Conservation (phyloP, 2,113 vertebrate genomes). For the Penelope pileata region DNA sequence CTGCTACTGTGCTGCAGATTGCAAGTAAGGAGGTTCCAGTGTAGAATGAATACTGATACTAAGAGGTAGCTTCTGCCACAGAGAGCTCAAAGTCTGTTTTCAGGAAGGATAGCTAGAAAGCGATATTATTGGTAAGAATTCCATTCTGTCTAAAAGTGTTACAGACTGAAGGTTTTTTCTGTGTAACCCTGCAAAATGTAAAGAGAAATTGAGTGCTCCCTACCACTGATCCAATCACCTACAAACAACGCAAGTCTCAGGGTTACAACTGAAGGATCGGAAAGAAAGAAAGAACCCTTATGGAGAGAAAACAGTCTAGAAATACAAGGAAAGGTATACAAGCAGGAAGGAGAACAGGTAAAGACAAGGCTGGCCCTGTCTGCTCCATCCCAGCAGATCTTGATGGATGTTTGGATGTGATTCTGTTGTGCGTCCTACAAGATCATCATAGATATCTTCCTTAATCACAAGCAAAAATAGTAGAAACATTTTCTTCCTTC, state of each 20-base stretch:
- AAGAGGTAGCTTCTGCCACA: neutral
- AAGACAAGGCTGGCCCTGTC: accelerated
- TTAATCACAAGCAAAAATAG: neutral
- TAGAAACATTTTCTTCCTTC: neutral
- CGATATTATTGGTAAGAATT: neutral
- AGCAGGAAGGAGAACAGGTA: neutral
- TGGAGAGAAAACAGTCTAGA: neutral
- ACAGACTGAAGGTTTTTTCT: neutral
- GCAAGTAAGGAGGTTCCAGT: neutral
- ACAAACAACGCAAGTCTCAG: neutral
- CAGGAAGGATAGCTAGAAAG: neutral
- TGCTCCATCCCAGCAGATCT: neutral
- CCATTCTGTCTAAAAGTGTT: neutral
- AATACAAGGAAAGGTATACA: neutral
- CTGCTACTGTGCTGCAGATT: neutral
- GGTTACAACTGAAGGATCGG: neutral
- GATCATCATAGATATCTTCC: neutral
- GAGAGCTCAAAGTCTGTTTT: neutral
- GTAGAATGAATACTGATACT: neutral
- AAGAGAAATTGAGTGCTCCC: neutral
- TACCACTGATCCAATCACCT: neutral
- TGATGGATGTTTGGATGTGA: neutral
- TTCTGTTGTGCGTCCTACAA: neutral
- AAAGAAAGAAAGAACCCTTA: neutral
- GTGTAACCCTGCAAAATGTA: neutral